Percentiles rank a stretch among this genome's conserved stretches.
These are phyloP conservation scores for Craterocephalus amniculus DNA, from an alignment of 2,797 vertebrate genomes.

Conservation along the genomic window DNA sequence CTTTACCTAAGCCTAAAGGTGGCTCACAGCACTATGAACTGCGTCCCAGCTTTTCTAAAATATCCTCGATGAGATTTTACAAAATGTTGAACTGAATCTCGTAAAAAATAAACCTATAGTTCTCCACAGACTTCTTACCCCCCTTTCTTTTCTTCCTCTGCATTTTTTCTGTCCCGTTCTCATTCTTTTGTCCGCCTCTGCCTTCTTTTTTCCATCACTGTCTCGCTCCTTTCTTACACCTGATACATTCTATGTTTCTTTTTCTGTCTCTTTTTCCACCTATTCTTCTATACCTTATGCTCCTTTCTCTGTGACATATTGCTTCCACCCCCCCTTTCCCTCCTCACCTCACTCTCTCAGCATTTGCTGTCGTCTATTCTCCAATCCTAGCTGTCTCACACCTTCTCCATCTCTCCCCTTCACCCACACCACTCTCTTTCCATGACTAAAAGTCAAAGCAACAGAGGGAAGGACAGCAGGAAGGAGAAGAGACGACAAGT, in stretches of 20 bases:
- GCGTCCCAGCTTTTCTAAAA: constrained; percentile 3
- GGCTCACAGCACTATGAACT: background rate
- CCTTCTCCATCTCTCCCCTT: constrained; percentile 43
- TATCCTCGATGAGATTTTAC: background rate
- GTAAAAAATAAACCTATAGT: background rate
- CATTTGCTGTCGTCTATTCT: constrained; percentile 28
- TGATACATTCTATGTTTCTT: constrained; percentile 45
- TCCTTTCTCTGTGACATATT: constrained; percentile 55
- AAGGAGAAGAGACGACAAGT: constrained; percentile 38
- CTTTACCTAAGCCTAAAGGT: background rate
- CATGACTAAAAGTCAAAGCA: constrained; percentile 56
- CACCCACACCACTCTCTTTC: constrained; percentile 27
- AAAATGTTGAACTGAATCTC: constrained; percentile 5
- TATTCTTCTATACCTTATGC: constrained; percentile 40
- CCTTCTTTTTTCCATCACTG: constrained; percentile 32
- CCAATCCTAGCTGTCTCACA: constrained; percentile 43
- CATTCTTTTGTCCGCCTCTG: constrained; percentile 45
- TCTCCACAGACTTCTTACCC: background rate
- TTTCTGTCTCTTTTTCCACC: constrained; percentile 54
- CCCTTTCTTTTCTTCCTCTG: constrained; percentile 15
- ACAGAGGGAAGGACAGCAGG: constrained; percentile 40
- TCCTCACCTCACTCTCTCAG: constrained; percentile 32
- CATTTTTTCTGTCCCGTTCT: constrained; percentile 31
- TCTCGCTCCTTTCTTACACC: constrained; percentile 48
- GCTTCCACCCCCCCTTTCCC: constrained; percentile 28